Conservation (phyloP, 2,888 invertebrate species). For the Lordiphosa andalusiaca region DNA sequence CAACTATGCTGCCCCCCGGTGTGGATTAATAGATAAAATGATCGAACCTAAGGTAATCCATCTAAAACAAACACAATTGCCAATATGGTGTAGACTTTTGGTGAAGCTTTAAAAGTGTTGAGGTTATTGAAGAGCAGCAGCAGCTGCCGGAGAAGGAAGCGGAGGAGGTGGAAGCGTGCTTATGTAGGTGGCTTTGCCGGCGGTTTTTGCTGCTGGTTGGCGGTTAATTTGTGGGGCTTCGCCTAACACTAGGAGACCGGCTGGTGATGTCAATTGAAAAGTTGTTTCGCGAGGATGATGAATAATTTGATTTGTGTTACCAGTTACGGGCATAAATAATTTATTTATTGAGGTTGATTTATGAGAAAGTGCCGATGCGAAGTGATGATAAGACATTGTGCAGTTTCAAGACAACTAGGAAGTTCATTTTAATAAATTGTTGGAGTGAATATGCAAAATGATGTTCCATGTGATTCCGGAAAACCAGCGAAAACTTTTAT, state of each 20-base stretch:
- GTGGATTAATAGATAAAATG: slow-evolving; percentile 81
- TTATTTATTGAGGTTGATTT: no score
- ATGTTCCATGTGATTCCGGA: no score
- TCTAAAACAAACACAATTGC: slow-evolving; percentile 16
- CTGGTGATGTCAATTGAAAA: slow-evolving; percentile 5
- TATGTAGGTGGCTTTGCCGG: slow-evolving; percentile 19
- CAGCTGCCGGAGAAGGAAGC: not conserved
- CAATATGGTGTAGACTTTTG: slow-evolving; percentile 8
- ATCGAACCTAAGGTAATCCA: slow-evolving; percentile 80
- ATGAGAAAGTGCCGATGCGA: no score
- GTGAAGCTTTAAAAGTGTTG: slow-evolving; percentile 61
- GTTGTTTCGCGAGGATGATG: not conserved
- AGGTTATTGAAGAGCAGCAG: slow-evolving; percentile 11
- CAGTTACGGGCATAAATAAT: slow-evolving; percentile 2
- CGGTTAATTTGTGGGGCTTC: slow-evolving; percentile 11
- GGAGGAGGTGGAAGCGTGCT: slow-evolving; percentile 3
- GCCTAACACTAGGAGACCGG: slow-evolving; percentile 1
- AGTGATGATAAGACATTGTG: no score
- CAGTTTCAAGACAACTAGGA: no score
- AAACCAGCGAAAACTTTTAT: no score
- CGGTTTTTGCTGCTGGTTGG: slow-evolving; percentile 18
- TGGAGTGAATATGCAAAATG: no score
- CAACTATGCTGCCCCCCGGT: slow-evolving; percentile 80
- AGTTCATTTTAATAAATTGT: no score
- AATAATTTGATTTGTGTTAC: slow-evolving; percentile 5